Evolutionary conservation across 2,797 vertebrate species (phyloP).

Genomic region (Momotus momota): DNA sequence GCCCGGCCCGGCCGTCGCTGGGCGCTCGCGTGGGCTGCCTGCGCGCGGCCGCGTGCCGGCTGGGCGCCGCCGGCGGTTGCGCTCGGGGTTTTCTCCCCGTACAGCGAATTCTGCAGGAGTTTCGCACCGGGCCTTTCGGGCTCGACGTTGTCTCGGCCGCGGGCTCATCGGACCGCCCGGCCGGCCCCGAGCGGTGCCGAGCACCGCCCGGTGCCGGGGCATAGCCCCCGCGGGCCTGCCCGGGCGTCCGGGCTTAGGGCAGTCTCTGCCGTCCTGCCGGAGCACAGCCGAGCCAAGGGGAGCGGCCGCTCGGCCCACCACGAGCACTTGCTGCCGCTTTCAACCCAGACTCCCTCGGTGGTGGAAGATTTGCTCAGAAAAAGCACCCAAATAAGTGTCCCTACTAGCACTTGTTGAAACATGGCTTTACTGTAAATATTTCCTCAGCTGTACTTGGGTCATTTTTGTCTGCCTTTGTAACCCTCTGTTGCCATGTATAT

Average conservation of each 20-base stretch:
- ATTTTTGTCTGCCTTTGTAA: neutral
- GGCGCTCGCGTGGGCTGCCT: neutral
- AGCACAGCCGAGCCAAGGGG: accelerated
- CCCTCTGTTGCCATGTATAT: accelerated
- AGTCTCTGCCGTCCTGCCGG: accelerated
- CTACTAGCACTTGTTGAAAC: neutral
- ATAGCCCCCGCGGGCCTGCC: too few relatives aligned
- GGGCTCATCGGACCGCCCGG: neutral
- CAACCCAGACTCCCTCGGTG: too few relatives aligned
- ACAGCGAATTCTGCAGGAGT: accelerated
- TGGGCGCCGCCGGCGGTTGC: neutral
- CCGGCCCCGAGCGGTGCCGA: neutral
- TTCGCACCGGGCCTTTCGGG: accelerated
- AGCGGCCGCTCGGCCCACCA: accelerated
- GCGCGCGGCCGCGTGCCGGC: too few relatives aligned
- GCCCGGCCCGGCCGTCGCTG: too few relatives aligned
- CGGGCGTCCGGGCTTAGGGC: accelerated
- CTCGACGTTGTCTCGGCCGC: neutral
- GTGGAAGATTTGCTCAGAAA: neutral
- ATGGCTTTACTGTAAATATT: too few relatives aligned
- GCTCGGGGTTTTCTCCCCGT: too few relatives aligned
- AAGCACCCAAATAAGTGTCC: neutral
- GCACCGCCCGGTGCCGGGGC: neutral
- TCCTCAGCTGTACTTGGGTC: neutral
- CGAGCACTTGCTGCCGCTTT: accelerated